Evolutionary conservation across 2,888 invertebrate genomes (phyloP), one percentile per base, ranked within the genome.

Genomic region (Nysson spinosus): DNA sequence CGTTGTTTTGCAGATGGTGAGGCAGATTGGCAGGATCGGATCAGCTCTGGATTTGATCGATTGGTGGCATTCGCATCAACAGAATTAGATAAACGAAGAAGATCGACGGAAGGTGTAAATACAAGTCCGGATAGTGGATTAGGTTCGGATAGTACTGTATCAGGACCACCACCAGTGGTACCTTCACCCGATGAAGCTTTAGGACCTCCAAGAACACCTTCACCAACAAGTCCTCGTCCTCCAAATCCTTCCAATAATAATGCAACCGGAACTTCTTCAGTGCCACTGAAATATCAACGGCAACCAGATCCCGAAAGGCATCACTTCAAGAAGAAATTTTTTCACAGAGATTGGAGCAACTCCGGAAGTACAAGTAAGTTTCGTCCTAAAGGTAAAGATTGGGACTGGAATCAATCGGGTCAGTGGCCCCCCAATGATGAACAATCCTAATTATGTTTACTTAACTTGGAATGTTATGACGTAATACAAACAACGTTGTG

Each of bases 11-110:
- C 82, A 87, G 94, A 93, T 75, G 93, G 94, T 86, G 94, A 94
- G 87, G 92, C 94, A 78, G 95, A 95, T 87, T 97, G 96, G 96
- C 96, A 96, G 87, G 95, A 96, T 87, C 93, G 96, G 76, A 95
- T 97, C 80, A 95, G 95, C 86, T 96, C 95, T 76, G 96, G 96
- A 50, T 97, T 98, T 89, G 97, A 97, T 89, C 93, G 96, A 75
- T 90, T 97, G 80, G 95, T 97, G 75, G 96, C 96, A 61, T 95
- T 96, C 85, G 97, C 97, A 43, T 96, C 96, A 32, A 96, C 95
- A 11, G 97, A 97, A 83, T 90, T 96, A 85, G 96, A 95, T 85
- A 94, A 95, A 88, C 92, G 96, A 83, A 91, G 95, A 58, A 91
- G 95, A 63, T 95, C 95, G 32, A 93, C 93, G 0, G 95, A 96